Conservation (phyloP, 2,888 invertebrate species). For the Drosophila rubida region DNA sequence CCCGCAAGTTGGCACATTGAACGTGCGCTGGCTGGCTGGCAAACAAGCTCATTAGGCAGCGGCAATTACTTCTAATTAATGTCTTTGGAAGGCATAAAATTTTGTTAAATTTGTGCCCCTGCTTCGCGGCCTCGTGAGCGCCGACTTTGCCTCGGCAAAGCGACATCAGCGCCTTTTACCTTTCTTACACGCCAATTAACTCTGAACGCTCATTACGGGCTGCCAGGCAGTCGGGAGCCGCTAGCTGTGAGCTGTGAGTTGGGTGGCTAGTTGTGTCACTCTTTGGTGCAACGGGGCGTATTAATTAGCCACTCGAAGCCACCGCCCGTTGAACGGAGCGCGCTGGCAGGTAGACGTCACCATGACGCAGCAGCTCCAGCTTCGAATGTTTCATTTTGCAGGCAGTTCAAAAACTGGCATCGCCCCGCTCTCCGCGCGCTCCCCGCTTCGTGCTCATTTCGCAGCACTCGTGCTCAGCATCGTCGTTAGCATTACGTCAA, state of each 20-base stretch:
- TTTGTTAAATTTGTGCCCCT: slow-evolving; percentile 63
- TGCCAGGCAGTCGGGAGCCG: slow-evolving; percentile 25
- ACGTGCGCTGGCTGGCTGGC: slow-evolving; percentile 10
- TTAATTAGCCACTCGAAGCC: slow-evolving; percentile 76
- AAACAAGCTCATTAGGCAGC: slow-evolving; percentile 67
- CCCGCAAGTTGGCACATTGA: slow-evolving; percentile 13
- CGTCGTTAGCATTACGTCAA: slow-evolving; percentile 77
- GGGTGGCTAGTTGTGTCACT: slow-evolving; percentile 65
- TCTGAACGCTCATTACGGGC: slow-evolving; percentile 79
- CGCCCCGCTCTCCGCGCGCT: background rate
- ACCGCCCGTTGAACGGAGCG: slow-evolving; percentile 36
- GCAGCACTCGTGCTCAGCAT: slow-evolving; percentile 24
- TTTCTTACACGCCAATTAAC: slow-evolving; percentile 78
- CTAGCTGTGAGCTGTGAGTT: background rate
- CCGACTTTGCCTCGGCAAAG: slow-evolving; percentile 11
- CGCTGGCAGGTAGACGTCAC: slow-evolving; percentile 33
- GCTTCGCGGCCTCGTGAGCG: background rate
- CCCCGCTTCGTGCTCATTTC: background rate
- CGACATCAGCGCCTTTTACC: slow-evolving; percentile 49
- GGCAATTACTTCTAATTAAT: slow-evolving; percentile 78
- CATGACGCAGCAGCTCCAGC: slow-evolving; percentile 23
- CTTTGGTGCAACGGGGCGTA: slow-evolving; percentile 77
- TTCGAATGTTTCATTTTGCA: slow-evolving; percentile 72
- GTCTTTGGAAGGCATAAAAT: slow-evolving; percentile 67
- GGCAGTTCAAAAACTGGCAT: slow-evolving; percentile 75